Conservation (phyloP, 2,888 invertebrate species). For the Fabriciana adippe region DNA sequence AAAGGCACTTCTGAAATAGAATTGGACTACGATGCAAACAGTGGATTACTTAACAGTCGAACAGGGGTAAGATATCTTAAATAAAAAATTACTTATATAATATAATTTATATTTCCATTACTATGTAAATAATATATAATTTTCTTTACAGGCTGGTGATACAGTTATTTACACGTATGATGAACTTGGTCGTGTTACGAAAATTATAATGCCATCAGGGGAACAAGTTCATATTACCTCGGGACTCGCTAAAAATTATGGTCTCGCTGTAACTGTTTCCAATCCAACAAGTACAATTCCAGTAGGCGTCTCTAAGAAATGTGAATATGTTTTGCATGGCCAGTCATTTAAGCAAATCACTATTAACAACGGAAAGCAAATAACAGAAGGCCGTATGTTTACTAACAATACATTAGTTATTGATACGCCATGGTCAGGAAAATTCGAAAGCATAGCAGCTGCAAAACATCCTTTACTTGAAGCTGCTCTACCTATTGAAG, state of each 20-base stretch:
- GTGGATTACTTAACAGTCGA: constrained; percentile 92
- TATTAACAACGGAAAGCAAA: constrained; percentile 86
- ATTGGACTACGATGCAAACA: constrained; percentile 94
- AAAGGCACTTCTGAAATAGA: constrained; percentile 94
- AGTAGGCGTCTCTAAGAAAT: constrained; percentile 80
- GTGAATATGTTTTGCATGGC: constrained; percentile 84
- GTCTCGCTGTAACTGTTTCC: constrained; percentile 88
- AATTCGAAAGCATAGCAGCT: constrained; percentile 88
- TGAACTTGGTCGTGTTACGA: constrained; percentile 91
- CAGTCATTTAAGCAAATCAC: constrained; percentile 86
- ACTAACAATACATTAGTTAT: constrained; percentile 91
- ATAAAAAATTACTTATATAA: not conserved
- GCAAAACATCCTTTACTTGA: constrained; percentile 92
- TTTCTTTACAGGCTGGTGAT: constrained; percentile 86
- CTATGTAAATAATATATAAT: constrained; percentile 19
- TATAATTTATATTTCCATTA: constrained; percentile 18
- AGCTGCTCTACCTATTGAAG: constrained; percentile 92
- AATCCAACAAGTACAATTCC: constrained; percentile 78
- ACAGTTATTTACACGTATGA: constrained; percentile 96
- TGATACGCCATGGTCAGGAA: constrained; percentile 88
- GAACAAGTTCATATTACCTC: constrained; percentile 92
- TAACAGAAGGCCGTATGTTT: constrained; percentile 88
- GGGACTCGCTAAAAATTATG: constrained; percentile 89
- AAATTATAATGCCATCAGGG: constrained; percentile 94
- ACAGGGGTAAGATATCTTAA: constrained; percentile 84